Evolutionary conservation across 1,140 invertebrate genomes (phyloP).

Genomic region (Drosophila equinoxialis): DNA sequence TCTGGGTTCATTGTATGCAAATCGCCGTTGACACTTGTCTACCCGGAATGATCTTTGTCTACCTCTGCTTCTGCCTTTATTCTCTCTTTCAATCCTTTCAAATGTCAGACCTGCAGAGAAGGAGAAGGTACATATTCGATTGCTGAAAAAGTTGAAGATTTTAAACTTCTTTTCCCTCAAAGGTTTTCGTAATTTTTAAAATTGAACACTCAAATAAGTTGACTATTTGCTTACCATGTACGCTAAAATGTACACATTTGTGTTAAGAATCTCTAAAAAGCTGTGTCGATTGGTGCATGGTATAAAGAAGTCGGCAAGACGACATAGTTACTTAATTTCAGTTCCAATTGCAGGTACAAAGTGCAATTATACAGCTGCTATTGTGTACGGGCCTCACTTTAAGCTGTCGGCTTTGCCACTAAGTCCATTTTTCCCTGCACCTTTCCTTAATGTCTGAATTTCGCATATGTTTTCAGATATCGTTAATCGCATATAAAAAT

Average conservation of each 20-base stretch:
- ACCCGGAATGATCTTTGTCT: not conserved
- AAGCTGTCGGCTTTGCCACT: conserved; percentile 12
- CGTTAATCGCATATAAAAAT: not conserved
- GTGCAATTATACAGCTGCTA: conserved; percentile 8
- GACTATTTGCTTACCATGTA: too few relatives aligned
- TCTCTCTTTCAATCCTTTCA: not conserved
- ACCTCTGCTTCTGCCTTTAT: not conserved
- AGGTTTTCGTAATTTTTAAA: too few relatives aligned
- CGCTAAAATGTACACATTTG: too few relatives aligned
- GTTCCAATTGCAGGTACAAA: not conserved
- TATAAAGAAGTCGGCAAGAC: too few relatives aligned
- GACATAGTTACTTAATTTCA: too few relatives aligned
- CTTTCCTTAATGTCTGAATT: not conserved
- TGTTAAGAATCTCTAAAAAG: too few relatives aligned
- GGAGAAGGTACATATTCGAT: too few relatives aligned
- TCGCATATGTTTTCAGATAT: conserved; percentile 3
- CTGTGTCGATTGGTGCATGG: too few relatives aligned
- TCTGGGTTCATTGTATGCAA: conserved; percentile 5
- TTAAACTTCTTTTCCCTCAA: too few relatives aligned
- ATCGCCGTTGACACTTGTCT: conserved; percentile 6
- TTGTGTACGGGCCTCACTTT: not conserved
- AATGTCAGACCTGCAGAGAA: not conserved
- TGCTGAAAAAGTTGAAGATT: too few relatives aligned
- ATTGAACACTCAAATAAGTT: too few relatives aligned
- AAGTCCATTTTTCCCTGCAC: not conserved